Evolutionary conservation across 2,888 invertebrate species (phyloP), one percentile per base, ranked within the genome.

Genomic region (Sphecodes monilicornis): DNA sequence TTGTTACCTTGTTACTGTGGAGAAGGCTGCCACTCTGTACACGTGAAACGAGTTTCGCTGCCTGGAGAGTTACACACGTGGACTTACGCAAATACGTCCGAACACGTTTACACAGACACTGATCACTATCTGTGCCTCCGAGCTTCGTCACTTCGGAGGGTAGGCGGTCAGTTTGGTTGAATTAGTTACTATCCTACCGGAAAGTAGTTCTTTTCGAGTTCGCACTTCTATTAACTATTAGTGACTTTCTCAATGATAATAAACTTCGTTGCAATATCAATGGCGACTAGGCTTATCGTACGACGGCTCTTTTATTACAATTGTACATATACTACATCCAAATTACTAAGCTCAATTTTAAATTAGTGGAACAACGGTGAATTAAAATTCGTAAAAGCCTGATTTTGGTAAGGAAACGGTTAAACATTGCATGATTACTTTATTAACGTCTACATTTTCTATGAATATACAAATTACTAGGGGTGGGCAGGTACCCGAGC

Each of bases 1-100:
- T 85, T 80, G 75, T 84, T 78, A 78, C 66, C 80, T 72, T 77
- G 75, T 85, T 80, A 85, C 43, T 16, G 46, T 22, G 29, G 41
- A 41, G 32, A 71, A 71, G 57, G 39, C 32, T 80, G 70, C 54
- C 76, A 69, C 76, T 39, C 76, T 18, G 76, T 73, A 60, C 54
- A 66, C 54, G 41, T 73, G 78, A 78, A 78, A 78, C 66, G 72
- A 54, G 72, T 73, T 82, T 82, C 75, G 64, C 36, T 32, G 57
- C 68, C 46, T 76, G 72, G 46, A 77, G 54, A 43, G 73, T 69
- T 54, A 54, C 22, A 68, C 72, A 50, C 32, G 39, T 57, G 54
- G n/a, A 75, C 66, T 64, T 29, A 46, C n/a, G 50, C 75, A 75
- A 66, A 83, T 64, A 73, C 29, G 69, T 32, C 32, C 54, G 41